phyloP scores from a whole-genome alignment of 2,888 invertebrate genomes.

The Zhuqinia jingwanae region DNA sequence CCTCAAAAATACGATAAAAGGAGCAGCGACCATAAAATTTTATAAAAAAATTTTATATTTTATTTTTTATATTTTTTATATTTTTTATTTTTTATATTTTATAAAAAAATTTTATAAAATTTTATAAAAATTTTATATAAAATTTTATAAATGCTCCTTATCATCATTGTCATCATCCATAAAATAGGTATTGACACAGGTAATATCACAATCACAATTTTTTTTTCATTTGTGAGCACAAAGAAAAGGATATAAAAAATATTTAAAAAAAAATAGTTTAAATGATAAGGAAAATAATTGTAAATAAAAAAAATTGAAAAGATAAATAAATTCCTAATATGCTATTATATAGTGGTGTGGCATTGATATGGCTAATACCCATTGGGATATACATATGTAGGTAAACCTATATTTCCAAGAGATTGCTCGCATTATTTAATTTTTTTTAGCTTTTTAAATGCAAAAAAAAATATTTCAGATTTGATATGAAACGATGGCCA shows the following conservation, averaged over 20 bases:
- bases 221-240: conserved; percentile 36
- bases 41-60: too few relatives aligned
- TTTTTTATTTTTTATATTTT: too few relatives aligned
- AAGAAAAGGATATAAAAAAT: conserved; percentile 29
- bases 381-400: too few relatives aligned
- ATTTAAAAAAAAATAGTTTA: background rate
- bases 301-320: conserved; percentile 11
- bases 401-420: background rate
- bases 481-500: conserved; percentile 9
- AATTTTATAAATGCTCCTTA: background rate
- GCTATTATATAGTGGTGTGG: background rate
- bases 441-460: background rate
- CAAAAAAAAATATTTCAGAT: background rate
- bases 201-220: conserved; percentile 49
- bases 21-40: background rate
- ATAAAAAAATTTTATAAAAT: too few relatives aligned
- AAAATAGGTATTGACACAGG: too few relatives aligned
- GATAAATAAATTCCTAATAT: background rate
- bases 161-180: background rate
- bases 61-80: too few relatives aligned
- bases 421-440: background rate
- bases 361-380: background rate
- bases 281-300: background rate
- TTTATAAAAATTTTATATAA: too few relatives aligned
- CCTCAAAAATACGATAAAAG: background rate